These are phyloP conservation scores for Pinctada fucata DNA, from an alignment of 2,888 invertebrate genomes.

Conservation along the genomic window DNA sequence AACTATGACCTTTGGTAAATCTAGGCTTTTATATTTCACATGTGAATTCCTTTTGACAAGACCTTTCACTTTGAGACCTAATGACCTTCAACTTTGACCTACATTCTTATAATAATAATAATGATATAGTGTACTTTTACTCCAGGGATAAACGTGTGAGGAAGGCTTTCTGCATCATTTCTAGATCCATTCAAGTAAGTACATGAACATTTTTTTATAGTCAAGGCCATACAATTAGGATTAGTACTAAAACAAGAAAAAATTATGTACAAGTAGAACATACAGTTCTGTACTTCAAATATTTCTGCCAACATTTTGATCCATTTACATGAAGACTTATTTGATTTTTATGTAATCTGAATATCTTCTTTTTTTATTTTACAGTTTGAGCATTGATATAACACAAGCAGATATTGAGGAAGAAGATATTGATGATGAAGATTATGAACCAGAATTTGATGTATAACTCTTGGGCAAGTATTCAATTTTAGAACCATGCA, in stretches of 20 bases:
- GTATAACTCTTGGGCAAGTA: slow-evolving; percentile 17
- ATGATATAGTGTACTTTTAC: neutral
- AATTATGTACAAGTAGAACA: neutral
- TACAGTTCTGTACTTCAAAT: too few relatives aligned
- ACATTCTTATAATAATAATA: neutral
- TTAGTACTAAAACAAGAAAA: neutral
- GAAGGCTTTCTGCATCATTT: slow-evolving; percentile 3
- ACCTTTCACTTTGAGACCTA: too few relatives aligned
- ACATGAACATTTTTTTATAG: too few relatives aligned
- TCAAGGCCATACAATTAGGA: too few relatives aligned
- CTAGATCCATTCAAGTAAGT: slow-evolving; percentile 7
- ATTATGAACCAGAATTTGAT: slow-evolving; percentile 16
- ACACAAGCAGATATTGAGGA: neutral
- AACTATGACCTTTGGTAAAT: too few relatives aligned
- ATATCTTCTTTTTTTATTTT: neutral
- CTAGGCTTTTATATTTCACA: too few relatives aligned
- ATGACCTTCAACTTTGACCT: too few relatives aligned
- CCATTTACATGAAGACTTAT: neutral
- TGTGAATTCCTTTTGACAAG: too few relatives aligned
- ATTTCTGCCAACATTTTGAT: too few relatives aligned
- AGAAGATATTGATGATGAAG: neutral
- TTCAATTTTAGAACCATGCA: too few relatives aligned
- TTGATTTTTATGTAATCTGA: neutral
- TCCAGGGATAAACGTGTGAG: neutral
- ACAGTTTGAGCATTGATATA: slow-evolving; percentile 4